Conservation (phyloP, 2,888 invertebrate species). For the Microplitis manilae region DNA sequence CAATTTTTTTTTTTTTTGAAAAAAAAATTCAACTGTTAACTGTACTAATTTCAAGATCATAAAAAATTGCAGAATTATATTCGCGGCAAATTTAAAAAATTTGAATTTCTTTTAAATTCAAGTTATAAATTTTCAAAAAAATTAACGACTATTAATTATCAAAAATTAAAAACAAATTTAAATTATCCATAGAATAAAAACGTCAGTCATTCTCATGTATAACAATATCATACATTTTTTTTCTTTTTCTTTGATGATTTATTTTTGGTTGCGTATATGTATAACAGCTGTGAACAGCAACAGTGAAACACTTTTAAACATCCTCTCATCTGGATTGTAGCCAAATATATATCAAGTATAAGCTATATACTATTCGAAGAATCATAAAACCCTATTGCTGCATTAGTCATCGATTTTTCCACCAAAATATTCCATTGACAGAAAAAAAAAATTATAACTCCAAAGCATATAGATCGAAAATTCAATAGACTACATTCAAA, state of each 20-base stretch:
- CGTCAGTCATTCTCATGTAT: background rate
- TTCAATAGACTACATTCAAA: too few relatives aligned
- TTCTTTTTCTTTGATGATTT: background rate
- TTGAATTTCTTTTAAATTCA: too few relatives aligned
- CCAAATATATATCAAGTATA: slow-evolving; percentile 36
- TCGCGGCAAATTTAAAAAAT: too few relatives aligned
- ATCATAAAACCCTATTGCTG: slow-evolving; percentile 6
- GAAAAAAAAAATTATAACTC: background rate
- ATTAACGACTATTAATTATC: background rate
- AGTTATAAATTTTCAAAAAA: too few relatives aligned
- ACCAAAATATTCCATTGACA: background rate
- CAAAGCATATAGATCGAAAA: too few relatives aligned
- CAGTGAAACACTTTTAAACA: slow-evolving; percentile 33
- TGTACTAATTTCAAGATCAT: too few relatives aligned
- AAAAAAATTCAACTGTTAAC: too few relatives aligned
- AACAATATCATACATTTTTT: background rate
- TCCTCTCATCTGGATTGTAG: slow-evolving; percentile 38
- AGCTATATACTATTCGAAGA: slow-evolving; percentile 15
- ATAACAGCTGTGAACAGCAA: slow-evolving; percentile 31
- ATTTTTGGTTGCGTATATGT: slow-evolving; percentile 10
- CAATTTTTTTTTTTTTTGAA: too few relatives aligned
- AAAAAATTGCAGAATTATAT: too few relatives aligned
- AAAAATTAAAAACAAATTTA: background rate
- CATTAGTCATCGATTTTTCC: background rate
- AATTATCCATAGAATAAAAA: background rate